Evolutionary conservation across 2,888 invertebrate genomes (phyloP).

Genomic region (Psylliodes chrysocephalus): DNA sequence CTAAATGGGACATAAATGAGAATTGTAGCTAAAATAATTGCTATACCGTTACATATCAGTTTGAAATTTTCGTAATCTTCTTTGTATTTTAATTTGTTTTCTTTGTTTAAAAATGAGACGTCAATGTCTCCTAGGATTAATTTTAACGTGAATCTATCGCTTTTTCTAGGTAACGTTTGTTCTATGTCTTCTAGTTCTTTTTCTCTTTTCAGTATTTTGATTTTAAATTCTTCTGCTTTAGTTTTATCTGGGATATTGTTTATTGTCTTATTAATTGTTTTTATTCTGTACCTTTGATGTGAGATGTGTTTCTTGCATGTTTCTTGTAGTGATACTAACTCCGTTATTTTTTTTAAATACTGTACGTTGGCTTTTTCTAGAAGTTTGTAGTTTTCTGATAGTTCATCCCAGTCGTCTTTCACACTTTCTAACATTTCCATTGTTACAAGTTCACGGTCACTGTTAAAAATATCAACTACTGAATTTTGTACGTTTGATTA

Average conservation of each 20-base stretch:
- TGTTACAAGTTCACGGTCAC: not conserved
- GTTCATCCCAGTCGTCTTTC: constrained; percentile 51
- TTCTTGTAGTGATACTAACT: constrained; percentile 81
- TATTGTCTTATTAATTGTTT: constrained; percentile 67
- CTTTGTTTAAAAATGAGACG: constrained; percentile 94
- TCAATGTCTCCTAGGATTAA: constrained; percentile 96
- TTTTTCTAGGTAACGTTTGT: constrained; percentile 87
- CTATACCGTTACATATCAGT: constrained; percentile 89
- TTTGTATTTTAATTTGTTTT: constrained; percentile 90
- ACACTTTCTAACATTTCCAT: constrained; percentile 45
- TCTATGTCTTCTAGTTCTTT: constrained; percentile 89
- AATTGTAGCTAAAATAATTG: constrained; percentile 82
- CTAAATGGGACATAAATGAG: constrained; percentile 70
- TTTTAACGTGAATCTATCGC: constrained; percentile 82
- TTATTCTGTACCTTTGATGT: constrained; percentile 90
- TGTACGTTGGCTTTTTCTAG: constrained; percentile 78
- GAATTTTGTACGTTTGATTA: too few relatives aligned
- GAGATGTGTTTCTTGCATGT: constrained; percentile 86
- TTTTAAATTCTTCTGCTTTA: constrained; percentile 62
- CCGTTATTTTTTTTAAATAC: constrained; percentile 83
- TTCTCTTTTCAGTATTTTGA: constrained; percentile 82
- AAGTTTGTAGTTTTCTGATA: constrained; percentile 48
- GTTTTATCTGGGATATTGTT: constrained; percentile 21
- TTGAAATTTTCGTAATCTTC: constrained; percentile 99
- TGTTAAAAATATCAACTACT: not conserved